Conservation (phyloP, 2,113 vertebrate genomes). For the Sciurus niger region DNA sequence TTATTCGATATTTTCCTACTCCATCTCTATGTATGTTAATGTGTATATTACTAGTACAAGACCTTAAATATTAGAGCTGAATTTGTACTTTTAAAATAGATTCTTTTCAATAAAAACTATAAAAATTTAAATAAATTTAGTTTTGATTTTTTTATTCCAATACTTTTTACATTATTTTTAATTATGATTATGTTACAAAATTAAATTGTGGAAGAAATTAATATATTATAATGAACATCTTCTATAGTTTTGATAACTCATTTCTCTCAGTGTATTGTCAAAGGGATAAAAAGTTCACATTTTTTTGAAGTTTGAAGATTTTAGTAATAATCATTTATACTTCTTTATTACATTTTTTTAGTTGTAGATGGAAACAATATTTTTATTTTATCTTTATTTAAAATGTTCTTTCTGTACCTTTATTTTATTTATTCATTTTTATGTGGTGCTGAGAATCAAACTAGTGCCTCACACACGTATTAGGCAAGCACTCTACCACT, state of each 20-base stretch:
- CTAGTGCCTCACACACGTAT: no score
- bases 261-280: conserved; percentile 39
- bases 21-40: neutral
- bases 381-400: no score
- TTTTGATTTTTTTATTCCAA: conserved; percentile 20
- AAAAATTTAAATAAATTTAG: neutral
- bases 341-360: neutral
- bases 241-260: neutral
- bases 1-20: neutral
- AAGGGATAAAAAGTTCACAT: neutral
- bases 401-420: no score
- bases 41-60: neutral
- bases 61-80: neutral
- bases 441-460: no score
- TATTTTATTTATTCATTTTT: no score
- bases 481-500: no score
- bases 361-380: no score
- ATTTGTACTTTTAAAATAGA: conserved; percentile 9
- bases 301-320: conserved; percentile 1
- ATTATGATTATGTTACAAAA: neutral
- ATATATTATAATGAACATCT: neutral
- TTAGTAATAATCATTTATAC: neutral
- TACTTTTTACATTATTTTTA: conserved; percentile 9
- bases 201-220: neutral
- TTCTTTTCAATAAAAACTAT: neutral